Evolutionary conservation across 2,797 vertebrate species (phyloP), one percentile per base, ranked within the genome.

Genomic region (Eidolon dupreanum): DNA sequence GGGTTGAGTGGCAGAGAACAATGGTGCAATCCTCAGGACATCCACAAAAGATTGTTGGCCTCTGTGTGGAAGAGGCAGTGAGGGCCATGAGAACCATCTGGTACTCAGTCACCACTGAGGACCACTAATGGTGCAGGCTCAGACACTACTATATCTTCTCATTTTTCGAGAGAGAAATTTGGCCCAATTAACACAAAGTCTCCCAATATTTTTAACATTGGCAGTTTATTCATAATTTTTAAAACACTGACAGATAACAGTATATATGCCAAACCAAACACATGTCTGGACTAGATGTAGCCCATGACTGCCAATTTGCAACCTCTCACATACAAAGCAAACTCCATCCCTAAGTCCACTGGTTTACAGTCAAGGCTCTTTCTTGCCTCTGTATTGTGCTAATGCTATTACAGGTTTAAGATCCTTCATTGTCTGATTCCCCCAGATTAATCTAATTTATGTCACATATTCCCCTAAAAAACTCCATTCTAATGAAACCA

Each of bases 171-270:
- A 70, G 49, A 88, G 43, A 95, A 61, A 68, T 46, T 26, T 36
- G 68, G 77, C 51, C 2, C 0, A 31, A 68, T 75, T 43, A 33
- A 68, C 5, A 8, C 59, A 2, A 59, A 75, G 55, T 83, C 77
- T 92, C 68, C 38, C 53, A 19, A 66, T 59, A n/a, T 70, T 89
- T 88, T 84, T 71, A 78, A 57, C 26, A 16, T 28, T 79, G 59
- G 31, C 26, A 57, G n/a, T 83, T 82, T 51, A 51, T 51, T 83
- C 43, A 75, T 75, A 51, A 75, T 75, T 75, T 74, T 68, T 73
- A 68, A 82, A 33, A 68, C 22, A 38, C 16, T 8, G 15, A 28
- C 28, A 71, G 33, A 63, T 28, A 55, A 57, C n/a, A 65, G 28
- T n/a, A 7, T n/a, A 53, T 11, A 77, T 3, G 55, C 28, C 51